Percentiles rank a stretch among this genome's conserved stretches.
Conservation (phyloP, 2,113 vertebrate genomes). For the Poecilia latipinna region DNA sequence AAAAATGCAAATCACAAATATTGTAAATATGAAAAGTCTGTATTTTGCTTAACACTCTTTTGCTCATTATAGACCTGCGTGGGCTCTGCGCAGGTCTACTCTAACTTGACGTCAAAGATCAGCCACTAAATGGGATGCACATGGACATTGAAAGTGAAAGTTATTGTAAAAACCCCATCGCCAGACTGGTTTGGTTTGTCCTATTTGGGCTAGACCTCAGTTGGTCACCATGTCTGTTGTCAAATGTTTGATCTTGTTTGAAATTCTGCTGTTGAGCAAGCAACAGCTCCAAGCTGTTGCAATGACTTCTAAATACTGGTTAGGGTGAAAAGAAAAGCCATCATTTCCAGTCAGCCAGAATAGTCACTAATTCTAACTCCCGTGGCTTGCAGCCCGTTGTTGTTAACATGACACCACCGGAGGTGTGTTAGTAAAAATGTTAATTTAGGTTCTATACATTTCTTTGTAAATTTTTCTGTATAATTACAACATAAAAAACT, state of each 20-base stretch:
- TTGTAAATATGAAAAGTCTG: constrained; percentile 63
- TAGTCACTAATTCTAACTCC: constrained; percentile 18
- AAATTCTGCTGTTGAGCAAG: constrained; percentile 50
- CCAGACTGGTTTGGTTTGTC: constrained; percentile 48
- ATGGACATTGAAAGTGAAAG: constrained; percentile 33
- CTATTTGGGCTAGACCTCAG: constrained; percentile 54
- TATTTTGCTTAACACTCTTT: constrained; percentile 59
- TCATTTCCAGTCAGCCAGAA: constrained; percentile 43
- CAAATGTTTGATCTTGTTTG: constrained; percentile 48
- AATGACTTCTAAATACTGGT: constrained; percentile 43
- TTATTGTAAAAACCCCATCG: constrained; percentile 54
- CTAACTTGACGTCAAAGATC: constrained; percentile 73
- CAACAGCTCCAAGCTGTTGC: constrained; percentile 36
- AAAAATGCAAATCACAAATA: constrained; percentile 50
- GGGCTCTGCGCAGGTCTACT: constrained; percentile 65
- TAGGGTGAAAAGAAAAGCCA: constrained; percentile 40
- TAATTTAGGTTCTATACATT: not conserved
- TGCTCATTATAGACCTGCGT: constrained; percentile 64
- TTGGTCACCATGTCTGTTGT: constrained; percentile 44
- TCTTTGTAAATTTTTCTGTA: not conserved
- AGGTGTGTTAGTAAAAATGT: not conserved
- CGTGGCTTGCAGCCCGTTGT: constrained; percentile 5
- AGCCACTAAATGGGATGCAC: constrained; percentile 58
- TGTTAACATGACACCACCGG: constrained; percentile 21
- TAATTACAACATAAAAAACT: not conserved